Conservation (phyloP, 2,888 invertebrate genomes). For the Cryptus viduatorius region DNA sequence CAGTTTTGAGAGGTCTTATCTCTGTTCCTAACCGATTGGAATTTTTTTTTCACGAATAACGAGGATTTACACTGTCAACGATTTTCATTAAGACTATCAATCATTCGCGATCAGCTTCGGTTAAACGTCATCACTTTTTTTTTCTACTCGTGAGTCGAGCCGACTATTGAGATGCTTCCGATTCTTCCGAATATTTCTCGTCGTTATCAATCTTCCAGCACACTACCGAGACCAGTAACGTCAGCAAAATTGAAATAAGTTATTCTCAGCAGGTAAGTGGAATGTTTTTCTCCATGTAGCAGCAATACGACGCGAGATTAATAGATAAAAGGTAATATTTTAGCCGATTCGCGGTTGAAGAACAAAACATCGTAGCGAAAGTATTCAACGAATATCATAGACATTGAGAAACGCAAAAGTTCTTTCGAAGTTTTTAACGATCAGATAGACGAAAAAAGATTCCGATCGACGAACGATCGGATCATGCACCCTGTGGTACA, state of each 20-base stretch:
- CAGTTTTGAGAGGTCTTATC: conserved; percentile 3
- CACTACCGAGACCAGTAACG: conserved; percentile 41
- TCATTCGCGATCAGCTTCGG: not conserved
- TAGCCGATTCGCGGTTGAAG: conserved; percentile 53
- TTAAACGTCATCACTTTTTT: not conserved
- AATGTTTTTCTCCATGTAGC: not conserved
- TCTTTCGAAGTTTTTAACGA: not conserved
- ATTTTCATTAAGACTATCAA: conserved; percentile 11
- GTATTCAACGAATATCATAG: conserved; percentile 3
- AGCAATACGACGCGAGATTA: not conserved
- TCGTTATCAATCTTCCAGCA: conserved; percentile 41
- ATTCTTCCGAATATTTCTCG: conserved; percentile 32
- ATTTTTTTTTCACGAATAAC: conserved; percentile 13
- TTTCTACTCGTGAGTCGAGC: not conserved
- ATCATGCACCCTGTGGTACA: conserved; percentile 80
- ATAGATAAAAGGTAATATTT: conserved; percentile 4
- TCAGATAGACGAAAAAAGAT: conserved; percentile 33
- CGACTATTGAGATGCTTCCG: conserved; percentile 36
- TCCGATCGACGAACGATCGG: conserved; percentile 69
- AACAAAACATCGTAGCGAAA: conserved; percentile 49
- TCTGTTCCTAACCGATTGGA: conserved; percentile 2
- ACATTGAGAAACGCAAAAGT: conserved; percentile 4
- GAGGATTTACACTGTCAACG: not conserved
- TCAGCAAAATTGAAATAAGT: conserved; percentile 49
- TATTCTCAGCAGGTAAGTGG: conserved; percentile 47